A percentile compares a stretch with the other conserved stretches of the same genome.
These are phyloP conservation scores for Lepilemur ruficaudatus DNA, from an alignment of 2,797 vertebrate genomes.

Conservation along the genomic window DNA sequence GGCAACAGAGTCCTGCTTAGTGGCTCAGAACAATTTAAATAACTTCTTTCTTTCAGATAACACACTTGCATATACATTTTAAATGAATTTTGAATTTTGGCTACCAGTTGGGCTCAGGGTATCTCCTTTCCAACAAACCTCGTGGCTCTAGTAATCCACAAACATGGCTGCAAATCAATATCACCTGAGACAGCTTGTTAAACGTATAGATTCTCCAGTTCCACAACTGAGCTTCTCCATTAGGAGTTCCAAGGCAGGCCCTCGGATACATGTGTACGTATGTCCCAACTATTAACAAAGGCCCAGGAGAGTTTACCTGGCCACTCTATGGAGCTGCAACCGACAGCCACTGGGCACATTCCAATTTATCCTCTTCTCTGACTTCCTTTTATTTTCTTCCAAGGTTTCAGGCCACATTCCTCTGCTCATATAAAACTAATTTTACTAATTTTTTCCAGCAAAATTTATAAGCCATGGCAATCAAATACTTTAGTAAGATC, in stretches of 20 bases:
- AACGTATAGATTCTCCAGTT: neutral
- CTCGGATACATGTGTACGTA: neutral
- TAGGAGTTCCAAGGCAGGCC: neutral
- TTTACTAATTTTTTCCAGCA: conserved; percentile 47
- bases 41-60: neutral
- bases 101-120: neutral
- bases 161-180: neutral
- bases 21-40: neutral
- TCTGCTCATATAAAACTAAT: conserved; percentile 33
- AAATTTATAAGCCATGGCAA: conserved; percentile 45
- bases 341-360: neutral
- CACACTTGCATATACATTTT: neutral
- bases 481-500: conserved; percentile 36
- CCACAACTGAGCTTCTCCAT: neutral
- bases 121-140: neutral
- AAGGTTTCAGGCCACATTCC: neutral
- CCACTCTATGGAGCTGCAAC: neutral
- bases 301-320: neutral
- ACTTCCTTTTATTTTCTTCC: conserved; percentile 7
- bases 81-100: neutral
- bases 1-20: neutral
- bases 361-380: neutral
- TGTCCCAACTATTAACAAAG: neutral
- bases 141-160: neutral
- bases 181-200: neutral